These are phyloP conservation scores for Brachyptera risi DNA, from an alignment of 2,888 invertebrate species.

Conservation along the genomic window DNA sequence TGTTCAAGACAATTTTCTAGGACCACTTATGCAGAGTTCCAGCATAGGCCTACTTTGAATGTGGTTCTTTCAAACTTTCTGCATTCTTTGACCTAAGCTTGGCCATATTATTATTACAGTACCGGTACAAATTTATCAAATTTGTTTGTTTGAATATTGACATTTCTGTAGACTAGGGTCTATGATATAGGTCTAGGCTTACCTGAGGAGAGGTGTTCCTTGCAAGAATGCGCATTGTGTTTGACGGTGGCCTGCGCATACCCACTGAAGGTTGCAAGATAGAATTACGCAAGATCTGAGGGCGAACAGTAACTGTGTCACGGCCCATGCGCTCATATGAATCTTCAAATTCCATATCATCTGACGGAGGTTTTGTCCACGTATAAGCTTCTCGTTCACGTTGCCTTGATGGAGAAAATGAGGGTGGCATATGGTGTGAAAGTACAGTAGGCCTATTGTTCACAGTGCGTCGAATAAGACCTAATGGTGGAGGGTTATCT, in stretches of 20 bases:
- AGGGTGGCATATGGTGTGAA: constrained; percentile 41
- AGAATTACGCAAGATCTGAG: background rate
- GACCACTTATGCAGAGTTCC: no score
- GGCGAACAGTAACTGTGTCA: background rate
- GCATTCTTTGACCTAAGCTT: no score
- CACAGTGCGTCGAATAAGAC: constrained; percentile 40
- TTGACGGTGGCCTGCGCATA: background rate
- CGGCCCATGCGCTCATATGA: background rate
- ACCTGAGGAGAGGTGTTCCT: constrained; percentile 16
- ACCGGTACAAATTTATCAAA: no score
- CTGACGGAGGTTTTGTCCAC: constrained; percentile 41
- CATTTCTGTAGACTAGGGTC: no score
- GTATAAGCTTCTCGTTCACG: constrained; percentile 37
- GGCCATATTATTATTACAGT: no score
- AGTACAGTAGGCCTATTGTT: constrained; percentile 43
- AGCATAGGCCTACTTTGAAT: no score
- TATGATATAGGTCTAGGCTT: no score
- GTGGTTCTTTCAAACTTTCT: no score
- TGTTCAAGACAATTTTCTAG: no score
- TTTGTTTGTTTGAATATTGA: no score
- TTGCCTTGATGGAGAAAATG: constrained; percentile 39
- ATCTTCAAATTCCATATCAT: constrained; percentile 16
- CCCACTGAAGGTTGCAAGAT: no score
- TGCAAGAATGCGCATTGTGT: constrained; percentile 6
- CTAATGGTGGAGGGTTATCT: background rate